Conservation (phyloP, 1,140 invertebrate genomes). For the Nebria ingens region DNA sequence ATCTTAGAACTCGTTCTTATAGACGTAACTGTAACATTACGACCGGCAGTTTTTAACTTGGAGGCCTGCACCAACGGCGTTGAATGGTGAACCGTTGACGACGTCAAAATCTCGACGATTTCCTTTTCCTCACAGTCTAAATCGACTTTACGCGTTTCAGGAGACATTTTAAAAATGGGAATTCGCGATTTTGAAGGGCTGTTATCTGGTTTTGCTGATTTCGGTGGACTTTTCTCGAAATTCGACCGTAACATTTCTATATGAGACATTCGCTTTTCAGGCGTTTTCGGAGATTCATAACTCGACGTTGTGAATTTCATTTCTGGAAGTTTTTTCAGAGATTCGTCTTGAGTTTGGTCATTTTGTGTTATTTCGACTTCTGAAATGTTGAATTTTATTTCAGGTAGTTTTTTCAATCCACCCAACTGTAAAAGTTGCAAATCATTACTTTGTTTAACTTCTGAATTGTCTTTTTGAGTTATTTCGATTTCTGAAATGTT, state of each 20-base stretch:
- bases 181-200: slow-evolving; percentile 26
- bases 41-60: slow-evolving; percentile 20
- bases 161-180: slow-evolving; percentile 27
- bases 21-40: slow-evolving; percentile 32
- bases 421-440: too few relatives aligned
- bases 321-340: slow-evolving; percentile 34
- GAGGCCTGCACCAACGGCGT: slow-evolving; percentile 21
- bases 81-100: slow-evolving; percentile 22
- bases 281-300: slow-evolving; percentile 38
- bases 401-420: not conserved
- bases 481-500: too few relatives aligned
- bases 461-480: too few relatives aligned
- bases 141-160: slow-evolving; percentile 27
- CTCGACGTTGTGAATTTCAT: slow-evolving; percentile 48
- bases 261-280: slow-evolving; percentile 37
- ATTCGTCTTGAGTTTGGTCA: too few relatives aligned
- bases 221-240: slow-evolving; percentile 33
- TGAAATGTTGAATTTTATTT: too few relatives aligned
- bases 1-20: slow-evolving; percentile 31
- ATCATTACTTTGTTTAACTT: not conserved
- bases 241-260: slow-evolving; percentile 36
- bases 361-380: too few relatives aligned
- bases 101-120: slow-evolving; percentile 29
- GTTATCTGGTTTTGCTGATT: slow-evolving; percentile 20
- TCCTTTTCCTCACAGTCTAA: slow-evolving; percentile 29